Evolutionary conservation across 2,113 vertebrate species (phyloP), one percentile per base, ranked within the genome.

Genomic region (Puma concolor): DNA sequence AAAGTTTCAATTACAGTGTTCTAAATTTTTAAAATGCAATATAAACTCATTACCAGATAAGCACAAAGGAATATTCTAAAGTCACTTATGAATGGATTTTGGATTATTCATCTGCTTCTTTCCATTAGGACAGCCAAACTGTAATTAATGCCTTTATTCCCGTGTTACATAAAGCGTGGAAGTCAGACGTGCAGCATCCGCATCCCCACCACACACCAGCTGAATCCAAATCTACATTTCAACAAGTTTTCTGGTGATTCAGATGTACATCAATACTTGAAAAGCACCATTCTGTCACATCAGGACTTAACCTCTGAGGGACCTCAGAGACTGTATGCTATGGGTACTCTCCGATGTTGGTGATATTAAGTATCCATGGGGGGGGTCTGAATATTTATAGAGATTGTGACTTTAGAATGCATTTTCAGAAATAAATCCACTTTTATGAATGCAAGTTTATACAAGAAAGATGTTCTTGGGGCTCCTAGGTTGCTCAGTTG

Each of bases 391-490:
- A 92, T 74, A 84, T 12, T 41, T 63, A 41, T 9, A 80, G 12
- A 91, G 1, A 63, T 83, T 83, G 31, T 64, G 50, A 16, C 27
- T 91, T 90, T 69, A 91, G 33, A 89, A 92, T 87, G 60, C 12
- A 85, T 74, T 94, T 96, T 93, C 31, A 81, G 16, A 88, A 95
- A 64, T 83, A 83, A 97, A 77, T 76, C 29, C 48, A 38, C 50
- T 94, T 80, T 83, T 64, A 50, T 44, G 36, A 87, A 54, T 76
- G 8, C 21, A 15, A 6, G 1, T 84, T 80, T 71, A 36, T 89
- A 72, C 5, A 21, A 41, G 76, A 52, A 71, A 50, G 63, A 67
- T 23, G 21, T 60, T 60, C 57, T 60, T 60, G 57, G 57, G 57
- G 57, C 57, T 60, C 57, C 57, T 60, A 60, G 7, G 57, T 60